Evolutionary conservation across 2,113 vertebrate genomes (phyloP), one percentile per base, ranked within the genome.

Genomic region (Casuarius casuarius): DNA sequence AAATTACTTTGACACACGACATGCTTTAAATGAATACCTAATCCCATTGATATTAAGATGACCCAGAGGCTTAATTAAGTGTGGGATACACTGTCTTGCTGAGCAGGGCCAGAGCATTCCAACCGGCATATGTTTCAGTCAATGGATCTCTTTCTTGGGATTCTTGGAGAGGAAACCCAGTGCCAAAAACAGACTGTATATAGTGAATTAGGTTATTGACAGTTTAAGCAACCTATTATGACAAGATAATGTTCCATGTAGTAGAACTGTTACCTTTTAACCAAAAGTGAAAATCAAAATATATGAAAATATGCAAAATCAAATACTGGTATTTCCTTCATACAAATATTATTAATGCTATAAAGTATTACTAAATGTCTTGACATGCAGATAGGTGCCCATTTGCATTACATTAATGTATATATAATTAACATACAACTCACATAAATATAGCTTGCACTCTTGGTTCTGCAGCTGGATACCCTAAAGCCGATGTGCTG

Each of bases 181-280:
- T 65, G 46, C 9, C 8, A 72, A 79, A 86, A 16, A 44, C 11
- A 10, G 42, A 42, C 15, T 4, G 6, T 29, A 56, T 6, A n/a
- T n/a, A 48, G 22, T 18, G 12, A 82, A 73, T 9, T 44, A 49
- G 15, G 12, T 5, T 74, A n/a, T 10, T 38, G 86, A 46, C 8
- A 25, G 23, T 49, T 74, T 38, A 70, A 59, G 11, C 23, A 86
- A 66, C 66, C 40, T 89, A 12, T 74, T 70, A 29, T 7, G 10
- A 2, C 8, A 56, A 1, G 3, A 8, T 5, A 68, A 20, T 28
- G 4, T 8, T 8, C 14, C 12, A 17, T 15, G 40, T 3, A 40
- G 13, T 10, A 52, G 2, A 56, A 6, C 58, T n/a, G 28, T 46
- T 29, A 38, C 13, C 1, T 40, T 18, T 22, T 80, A 71, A 31